phyloP scores from a whole-genome alignment of 2,888 invertebrate genomes.

The Drosophila kanekoi region DNA sequence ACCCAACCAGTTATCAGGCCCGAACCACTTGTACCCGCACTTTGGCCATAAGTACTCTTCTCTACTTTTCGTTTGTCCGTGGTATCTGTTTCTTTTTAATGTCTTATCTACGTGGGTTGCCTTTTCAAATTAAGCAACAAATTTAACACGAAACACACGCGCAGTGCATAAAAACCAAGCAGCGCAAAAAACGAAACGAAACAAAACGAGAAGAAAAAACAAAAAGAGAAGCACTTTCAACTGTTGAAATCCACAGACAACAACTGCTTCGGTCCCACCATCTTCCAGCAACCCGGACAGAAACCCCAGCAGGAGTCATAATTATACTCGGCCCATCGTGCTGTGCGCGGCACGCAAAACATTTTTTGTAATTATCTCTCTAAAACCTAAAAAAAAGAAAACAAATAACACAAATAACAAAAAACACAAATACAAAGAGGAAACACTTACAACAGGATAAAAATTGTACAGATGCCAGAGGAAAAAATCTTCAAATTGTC shows the following conservation, averaged over 20 bases:
- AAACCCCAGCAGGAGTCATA: conserved; percentile 57
- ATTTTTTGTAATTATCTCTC: conserved; percentile 79
- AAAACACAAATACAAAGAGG: conserved; percentile 13
- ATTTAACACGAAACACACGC: conserved; percentile 74
- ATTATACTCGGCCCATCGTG: conserved; percentile 65
- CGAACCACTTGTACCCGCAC: conserved; percentile 5
- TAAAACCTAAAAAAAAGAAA: conserved; percentile 53
- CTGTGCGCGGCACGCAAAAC: conserved; percentile 64
- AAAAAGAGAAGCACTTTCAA: conserved; percentile 24
- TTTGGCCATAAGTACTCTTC: conserved; percentile 27
- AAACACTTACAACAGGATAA: conserved; percentile 15
- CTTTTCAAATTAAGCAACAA: conserved; percentile 72
- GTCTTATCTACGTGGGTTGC: conserved; percentile 68
- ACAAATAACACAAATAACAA: not conserved
- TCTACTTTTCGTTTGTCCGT: conserved; percentile 29
- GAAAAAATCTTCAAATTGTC: not conserved
- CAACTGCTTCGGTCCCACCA: conserved; percentile 1
- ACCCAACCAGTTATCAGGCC: not conserved
- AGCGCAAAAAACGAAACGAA: conserved; percentile 27
- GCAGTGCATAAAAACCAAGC: conserved; percentile 70
- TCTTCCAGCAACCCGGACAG: conserved; percentile 6
- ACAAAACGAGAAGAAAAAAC: conserved; percentile 13
- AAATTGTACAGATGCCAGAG: conserved; percentile 10
- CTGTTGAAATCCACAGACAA: conserved; percentile 38
- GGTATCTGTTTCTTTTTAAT: conserved; percentile 65